phyloP scores from a whole-genome alignment of 2,888 invertebrate genomes.

The Poecilus cupreus region DNA sequence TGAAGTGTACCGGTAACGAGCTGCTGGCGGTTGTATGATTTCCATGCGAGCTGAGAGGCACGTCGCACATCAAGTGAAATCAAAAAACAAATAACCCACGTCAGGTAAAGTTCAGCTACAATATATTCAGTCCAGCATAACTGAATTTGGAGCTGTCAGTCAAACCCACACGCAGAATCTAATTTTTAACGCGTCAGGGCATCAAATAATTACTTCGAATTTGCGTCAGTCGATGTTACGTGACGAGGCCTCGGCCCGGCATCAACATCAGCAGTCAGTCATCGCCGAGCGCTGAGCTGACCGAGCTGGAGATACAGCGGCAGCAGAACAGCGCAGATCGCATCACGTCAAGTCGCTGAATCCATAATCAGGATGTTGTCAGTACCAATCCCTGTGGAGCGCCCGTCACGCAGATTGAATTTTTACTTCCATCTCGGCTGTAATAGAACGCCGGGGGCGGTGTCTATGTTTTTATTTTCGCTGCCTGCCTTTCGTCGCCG shows the following conservation, averaged over 20 bases:
- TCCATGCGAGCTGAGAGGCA: background rate
- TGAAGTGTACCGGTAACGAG: no score
- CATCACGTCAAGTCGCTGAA: constrained; percentile 57
- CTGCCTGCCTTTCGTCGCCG: constrained; percentile 46
- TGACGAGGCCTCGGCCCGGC: background rate
- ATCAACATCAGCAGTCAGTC: constrained; percentile 39
- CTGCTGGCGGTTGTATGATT: background rate
- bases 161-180: constrained; percentile 55
- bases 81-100: constrained; percentile 36
- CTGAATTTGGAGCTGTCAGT: constrained; percentile 47
- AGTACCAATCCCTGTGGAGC: constrained; percentile 56
- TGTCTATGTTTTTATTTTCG: constrained; percentile 26
- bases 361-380: constrained; percentile 60
- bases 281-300: background rate
- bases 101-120: constrained; percentile 27
- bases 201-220: constrained; percentile 54
- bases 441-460: constrained; percentile 52
- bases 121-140: constrained; percentile 41
- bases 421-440: constrained; percentile 56
- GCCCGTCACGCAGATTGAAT: constrained; percentile 57
- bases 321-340: constrained; percentile 45
- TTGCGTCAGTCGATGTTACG: constrained; percentile 46
- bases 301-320: background rate
- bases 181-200: constrained; percentile 54
- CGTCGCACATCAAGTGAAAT: constrained; percentile 1